Percentiles rank a stretch among this genome's conserved stretches.
These are phyloP conservation scores for Hippocampus barbouri DNA, from an alignment of 2,113 vertebrate species.

Conservation along the genomic window DNA sequence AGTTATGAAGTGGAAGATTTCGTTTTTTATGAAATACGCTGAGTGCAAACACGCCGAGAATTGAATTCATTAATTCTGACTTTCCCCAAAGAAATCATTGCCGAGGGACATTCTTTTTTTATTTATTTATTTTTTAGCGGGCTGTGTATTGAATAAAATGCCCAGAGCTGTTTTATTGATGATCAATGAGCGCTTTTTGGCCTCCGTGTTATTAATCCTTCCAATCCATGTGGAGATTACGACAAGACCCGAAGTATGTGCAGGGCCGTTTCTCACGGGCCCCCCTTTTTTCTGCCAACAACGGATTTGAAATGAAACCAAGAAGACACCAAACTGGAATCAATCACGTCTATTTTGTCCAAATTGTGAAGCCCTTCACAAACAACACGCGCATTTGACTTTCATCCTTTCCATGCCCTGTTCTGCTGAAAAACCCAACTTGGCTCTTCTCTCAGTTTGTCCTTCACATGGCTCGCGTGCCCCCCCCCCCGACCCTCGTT, in stretches of 20 bases:
- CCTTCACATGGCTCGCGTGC: not conserved
- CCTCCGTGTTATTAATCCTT: not conserved
- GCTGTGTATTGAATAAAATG: not conserved
- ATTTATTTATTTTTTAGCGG: not conserved
- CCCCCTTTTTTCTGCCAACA: no score
- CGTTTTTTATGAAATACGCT: not conserved
- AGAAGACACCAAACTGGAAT: no score
- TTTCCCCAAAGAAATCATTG: not conserved
- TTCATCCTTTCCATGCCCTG: not conserved
- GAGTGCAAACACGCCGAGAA: not conserved
- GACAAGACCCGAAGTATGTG: no score
- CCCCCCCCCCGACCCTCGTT: not conserved
- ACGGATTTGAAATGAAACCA: no score
- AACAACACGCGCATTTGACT: no score
- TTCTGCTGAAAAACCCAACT: not conserved
- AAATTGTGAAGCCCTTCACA: no score
- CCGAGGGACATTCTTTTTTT: not conserved
- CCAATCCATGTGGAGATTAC: no score
- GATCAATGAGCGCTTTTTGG: not conserved
- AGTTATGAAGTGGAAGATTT: not conserved
- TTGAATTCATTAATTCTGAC: not conserved
- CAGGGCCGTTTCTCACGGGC: no score
- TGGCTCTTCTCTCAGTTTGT: conserved; percentile 28
- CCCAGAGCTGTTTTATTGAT: not conserved
- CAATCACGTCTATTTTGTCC: no score